These are phyloP conservation scores for Leptonema lineaticorne DNA, from an alignment of 1,140 invertebrate species.

Conservation along the genomic window DNA sequence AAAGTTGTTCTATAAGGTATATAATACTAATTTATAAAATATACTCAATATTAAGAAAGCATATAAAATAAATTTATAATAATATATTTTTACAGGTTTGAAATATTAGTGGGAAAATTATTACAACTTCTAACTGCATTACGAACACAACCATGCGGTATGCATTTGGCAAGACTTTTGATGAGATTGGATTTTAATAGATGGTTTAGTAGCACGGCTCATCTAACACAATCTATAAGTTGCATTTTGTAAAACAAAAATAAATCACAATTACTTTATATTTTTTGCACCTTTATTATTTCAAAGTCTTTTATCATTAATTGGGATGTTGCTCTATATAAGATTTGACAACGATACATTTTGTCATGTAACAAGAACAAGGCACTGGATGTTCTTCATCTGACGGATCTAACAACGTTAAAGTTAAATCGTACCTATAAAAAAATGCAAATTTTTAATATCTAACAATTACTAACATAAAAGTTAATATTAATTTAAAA, in stretches of 20 bases:
- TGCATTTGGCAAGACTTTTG: conserved; percentile 68
- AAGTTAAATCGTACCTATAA: conserved; percentile 65
- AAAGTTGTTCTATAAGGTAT: conserved; percentile 54
- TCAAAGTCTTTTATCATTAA: background rate
- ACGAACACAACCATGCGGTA: conserved; percentile 64
- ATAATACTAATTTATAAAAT: background rate
- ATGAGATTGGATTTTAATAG: conserved; percentile 74
- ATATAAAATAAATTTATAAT: background rate
- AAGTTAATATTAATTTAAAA: background rate
- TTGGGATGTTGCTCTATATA: conserved; percentile 58
- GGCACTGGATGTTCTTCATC: conserved; percentile 73
- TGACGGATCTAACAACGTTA: conserved; percentile 69
- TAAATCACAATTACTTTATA: background rate
- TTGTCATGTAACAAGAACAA: conserved; percentile 74
- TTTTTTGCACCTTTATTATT: background rate
- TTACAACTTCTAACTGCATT: conserved; percentile 63
- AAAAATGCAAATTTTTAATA: background rate
- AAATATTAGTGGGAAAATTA: conserved; percentile 59
- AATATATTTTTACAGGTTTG: conserved; percentile 47
- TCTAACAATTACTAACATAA: background rate
- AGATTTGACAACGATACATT: conserved; percentile 71
- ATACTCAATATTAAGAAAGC: background rate
- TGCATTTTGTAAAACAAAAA: conserved; percentile 45
- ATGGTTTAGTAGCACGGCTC: conserved; percentile 65
- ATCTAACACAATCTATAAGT: conserved; percentile 53